These are phyloP conservation scores for Ispidina picta DNA, from an alignment of 2,797 vertebrate genomes.

Conservation along the genomic window DNA sequence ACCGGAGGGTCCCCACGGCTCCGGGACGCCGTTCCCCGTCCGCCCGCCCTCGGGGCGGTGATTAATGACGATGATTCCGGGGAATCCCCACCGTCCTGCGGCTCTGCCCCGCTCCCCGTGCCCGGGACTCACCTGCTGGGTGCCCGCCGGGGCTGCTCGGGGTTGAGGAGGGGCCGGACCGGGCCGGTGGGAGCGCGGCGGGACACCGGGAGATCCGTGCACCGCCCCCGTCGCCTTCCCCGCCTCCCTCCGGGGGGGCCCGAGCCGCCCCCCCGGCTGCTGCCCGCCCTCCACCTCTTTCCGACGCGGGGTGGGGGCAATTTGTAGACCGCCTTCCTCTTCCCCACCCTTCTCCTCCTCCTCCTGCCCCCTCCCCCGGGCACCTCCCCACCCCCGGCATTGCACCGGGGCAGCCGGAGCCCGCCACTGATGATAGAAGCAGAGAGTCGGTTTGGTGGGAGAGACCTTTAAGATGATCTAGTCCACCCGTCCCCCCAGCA, in stretches of 20 bases:
- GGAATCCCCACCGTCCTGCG: background rate
- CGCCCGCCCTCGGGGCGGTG: background rate
- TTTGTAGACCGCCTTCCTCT: background rate
- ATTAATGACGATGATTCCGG: background rate
- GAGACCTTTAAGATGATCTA: too few species aligned
- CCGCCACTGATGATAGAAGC: too few species aligned
- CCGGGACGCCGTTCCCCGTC: background rate
- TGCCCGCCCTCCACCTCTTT: background rate
- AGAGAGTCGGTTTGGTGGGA: too few species aligned
- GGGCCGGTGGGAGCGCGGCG: background rate
- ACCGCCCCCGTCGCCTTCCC: background rate
- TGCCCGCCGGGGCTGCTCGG: background rate
- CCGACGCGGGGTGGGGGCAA: background rate
- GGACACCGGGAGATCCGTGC: background rate
- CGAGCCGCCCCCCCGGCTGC: background rate
- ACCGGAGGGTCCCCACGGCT: background rate
- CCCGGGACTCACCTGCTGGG: background rate
- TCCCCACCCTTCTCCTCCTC: background rate
- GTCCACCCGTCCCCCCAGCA: too few species aligned
- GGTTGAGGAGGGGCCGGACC: background rate
- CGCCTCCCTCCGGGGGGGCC: background rate
- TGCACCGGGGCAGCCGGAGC: too few species aligned
- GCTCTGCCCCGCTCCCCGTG: background rate
- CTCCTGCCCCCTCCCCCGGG: background rate
- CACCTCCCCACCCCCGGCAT: background rate